These are phyloP conservation scores for Phaethon lepturus DNA, from an alignment of 2,113 vertebrate species.

Conservation along the genomic window DNA sequence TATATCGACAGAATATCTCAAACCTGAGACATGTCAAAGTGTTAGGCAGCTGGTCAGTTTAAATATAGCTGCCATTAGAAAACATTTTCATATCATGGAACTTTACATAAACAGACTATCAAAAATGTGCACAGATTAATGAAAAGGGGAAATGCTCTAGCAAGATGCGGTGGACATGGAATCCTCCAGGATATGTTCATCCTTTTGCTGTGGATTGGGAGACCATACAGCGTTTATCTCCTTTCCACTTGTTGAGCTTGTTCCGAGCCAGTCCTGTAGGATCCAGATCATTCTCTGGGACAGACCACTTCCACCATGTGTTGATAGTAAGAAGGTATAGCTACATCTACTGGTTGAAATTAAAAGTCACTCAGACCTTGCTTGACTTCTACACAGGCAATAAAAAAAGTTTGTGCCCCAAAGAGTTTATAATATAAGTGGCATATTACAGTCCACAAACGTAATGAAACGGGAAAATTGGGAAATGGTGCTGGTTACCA, in stretches of 20 bases:
- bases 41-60: background rate
- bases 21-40: background rate
- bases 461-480: background rate
- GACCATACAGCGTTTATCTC: background rate
- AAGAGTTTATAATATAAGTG: background rate
- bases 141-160: background rate
- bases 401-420: background rate
- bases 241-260: background rate
- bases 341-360: accelerated
- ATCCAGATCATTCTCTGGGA: background rate
- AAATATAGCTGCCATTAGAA: background rate
- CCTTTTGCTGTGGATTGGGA: background rate
- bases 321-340: background rate
- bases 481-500: background rate
- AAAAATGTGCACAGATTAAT: background rate
- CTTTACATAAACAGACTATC: background rate
- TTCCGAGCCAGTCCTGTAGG: background rate
- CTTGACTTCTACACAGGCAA: background rate
- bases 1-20: background rate
- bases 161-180: background rate
- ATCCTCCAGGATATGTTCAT: background rate
- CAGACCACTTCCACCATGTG: background rate
- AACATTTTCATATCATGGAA: accelerated
- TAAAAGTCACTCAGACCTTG: background rate
- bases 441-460: accelerated